Evolutionary conservation across 2,888 invertebrate species (phyloP).

Genomic region (Lacanobia oleracea): DNA sequence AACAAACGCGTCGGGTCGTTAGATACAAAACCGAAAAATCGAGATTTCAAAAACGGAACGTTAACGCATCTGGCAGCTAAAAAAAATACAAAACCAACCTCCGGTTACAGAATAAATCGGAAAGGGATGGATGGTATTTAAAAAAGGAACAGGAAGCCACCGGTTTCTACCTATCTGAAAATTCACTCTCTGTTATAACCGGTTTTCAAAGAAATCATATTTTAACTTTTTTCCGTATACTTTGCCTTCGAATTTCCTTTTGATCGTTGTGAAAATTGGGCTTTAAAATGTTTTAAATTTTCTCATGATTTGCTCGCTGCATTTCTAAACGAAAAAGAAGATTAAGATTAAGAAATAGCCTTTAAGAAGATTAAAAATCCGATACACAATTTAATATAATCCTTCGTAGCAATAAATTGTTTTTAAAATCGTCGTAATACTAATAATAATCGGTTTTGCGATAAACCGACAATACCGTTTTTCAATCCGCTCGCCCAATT

Average conservation of each 20-base stretch:
- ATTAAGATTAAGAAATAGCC: slow-evolving; percentile 15
- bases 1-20: slow-evolving; percentile 47
- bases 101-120: slow-evolving; percentile 58
- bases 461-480: slow-evolving; percentile 48
- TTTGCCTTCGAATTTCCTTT: background rate
- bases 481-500: slow-evolving; percentile 39
- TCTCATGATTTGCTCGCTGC: background rate
- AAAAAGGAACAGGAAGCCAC: slow-evolving; percentile 28
- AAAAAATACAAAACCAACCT: slow-evolving; percentile 45
- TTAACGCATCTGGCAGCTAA: slow-evolving; percentile 51
- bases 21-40: slow-evolving; percentile 52
- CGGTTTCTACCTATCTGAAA: slow-evolving; percentile 8
- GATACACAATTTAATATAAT: slow-evolving; percentile 21
- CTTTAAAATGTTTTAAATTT: background rate
- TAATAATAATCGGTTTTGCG: slow-evolving; percentile 44
- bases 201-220: background rate
- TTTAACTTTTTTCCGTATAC: background rate
- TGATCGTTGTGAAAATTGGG: background rate
- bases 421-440: slow-evolving; percentile 32
- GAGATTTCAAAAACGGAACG: slow-evolving; percentile 52
- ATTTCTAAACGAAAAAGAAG: background rate
- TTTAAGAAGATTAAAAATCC: slow-evolving; percentile 29
- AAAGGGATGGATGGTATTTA: slow-evolving; percentile 42
- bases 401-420: slow-evolving; percentile 23
- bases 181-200: background rate